Conservation (phyloP, 2,797 vertebrate genomes). For the Microctenopoma lineatum region DNA sequence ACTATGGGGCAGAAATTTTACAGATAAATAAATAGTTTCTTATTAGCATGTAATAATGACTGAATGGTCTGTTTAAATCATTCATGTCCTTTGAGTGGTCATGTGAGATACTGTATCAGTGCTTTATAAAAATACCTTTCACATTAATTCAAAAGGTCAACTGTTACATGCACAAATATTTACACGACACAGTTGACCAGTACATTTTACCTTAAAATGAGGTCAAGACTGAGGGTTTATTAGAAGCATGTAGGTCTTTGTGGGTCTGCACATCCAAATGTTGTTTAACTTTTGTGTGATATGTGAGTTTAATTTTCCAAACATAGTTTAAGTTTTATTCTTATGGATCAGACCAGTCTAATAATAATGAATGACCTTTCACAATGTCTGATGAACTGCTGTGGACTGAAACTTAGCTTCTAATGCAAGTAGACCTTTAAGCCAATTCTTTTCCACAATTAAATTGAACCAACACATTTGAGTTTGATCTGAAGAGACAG, state of each 20-base stretch:
- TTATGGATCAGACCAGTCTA: background rate
- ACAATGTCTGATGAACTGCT: background rate
- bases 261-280: background rate
- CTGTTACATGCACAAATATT: constrained; percentile 6
- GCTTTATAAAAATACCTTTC: too few relatives aligned
- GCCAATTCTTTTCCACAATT: constrained; percentile 23
- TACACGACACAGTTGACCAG: background rate
- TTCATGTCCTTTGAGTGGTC: background rate
- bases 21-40: background rate
- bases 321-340: background rate
- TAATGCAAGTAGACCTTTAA: background rate
- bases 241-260: background rate
- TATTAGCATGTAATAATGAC: background rate
- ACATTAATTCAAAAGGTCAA: background rate
- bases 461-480: constrained; percentile 41
- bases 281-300: too few relatives aligned
- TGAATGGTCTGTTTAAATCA: too few relatives aligned
- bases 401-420: constrained; percentile 2
- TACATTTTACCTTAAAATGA: constrained; percentile 5
- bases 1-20: background rate
- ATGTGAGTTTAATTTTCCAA: background rate
- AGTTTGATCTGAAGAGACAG: constrained; percentile 64
- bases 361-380: constrained; percentile 5
- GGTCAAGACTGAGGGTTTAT: background rate
- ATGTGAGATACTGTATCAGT: background rate